Base-by-base conservation (phyloP, 1,140 invertebrate genomes). In the Drosophila seguyi region DNA sequence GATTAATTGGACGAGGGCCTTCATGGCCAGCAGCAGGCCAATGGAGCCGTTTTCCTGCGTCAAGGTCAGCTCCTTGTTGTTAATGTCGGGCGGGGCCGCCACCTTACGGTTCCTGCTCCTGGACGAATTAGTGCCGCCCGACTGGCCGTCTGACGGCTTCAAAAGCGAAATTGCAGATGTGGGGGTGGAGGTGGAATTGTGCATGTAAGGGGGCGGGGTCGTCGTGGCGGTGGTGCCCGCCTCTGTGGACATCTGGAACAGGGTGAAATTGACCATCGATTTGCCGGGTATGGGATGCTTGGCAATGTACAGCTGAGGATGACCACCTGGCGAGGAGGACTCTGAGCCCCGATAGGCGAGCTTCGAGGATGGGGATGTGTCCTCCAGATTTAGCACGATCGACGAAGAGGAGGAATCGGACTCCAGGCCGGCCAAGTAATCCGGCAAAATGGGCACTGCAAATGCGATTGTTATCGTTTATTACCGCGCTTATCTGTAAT, bases 1-100 rank as follows among this genome's bases (percentile, higher is more conserved):
- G 62, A 97, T 92, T 68, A 98, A 94, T 93, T 98, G 97, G 10
- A 98, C 95, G 39, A 98, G 93, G 31, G 97, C 97, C 93, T 98
- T 98, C 29, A 97, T 97, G 41, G 97, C 97, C 69, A 98, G 94
- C 71, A 98, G 93, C 16, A 97, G 92, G 20, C 97, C 97, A 34
- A 98, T 95, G 80, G 95, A 94, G 7, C 95, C 95, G 91, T 97
- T 97, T 90, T 97, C 96, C 80, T 76, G 93, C 18, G 47, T 67
- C 71, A 78, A 75, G 58, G 61, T 61, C 44, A 71, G 62, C 27
- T 63, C 74, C 52, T 63, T 77, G 50, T 39, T 81, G 52, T 61
- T 4, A n/a, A n/a, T n/a, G 25, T 2, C 55, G 42, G 47, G 47
- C 22, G 47, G 57, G 47, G 60, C 16, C 13, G 42, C 55, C 44